A percentile compares a stretch with the other conserved stretches of the same genome.
Conservation (phyloP, 2,113 vertebrate genomes). For the Hippoglossus stenolepis region DNA sequence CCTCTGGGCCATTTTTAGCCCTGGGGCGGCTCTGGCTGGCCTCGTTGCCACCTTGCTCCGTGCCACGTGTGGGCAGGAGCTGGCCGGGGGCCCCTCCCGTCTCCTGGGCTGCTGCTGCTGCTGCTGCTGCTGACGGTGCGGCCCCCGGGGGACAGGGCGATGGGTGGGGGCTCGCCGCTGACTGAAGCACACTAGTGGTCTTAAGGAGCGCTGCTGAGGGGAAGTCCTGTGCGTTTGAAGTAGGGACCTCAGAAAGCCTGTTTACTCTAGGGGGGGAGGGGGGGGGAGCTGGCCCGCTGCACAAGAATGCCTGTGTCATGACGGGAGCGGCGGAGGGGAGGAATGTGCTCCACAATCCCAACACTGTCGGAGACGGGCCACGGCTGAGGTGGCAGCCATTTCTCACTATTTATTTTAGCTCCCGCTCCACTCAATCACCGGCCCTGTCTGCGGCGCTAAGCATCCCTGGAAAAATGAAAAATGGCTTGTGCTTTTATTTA, state of each 20-base stretch:
- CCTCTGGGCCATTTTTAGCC: conserved; percentile 69
- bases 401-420: conserved; percentile 76
- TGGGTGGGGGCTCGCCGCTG: conserved; percentile 29
- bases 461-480: conserved; percentile 58
- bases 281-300: conserved; percentile 31
- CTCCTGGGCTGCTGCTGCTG: conserved; percentile 40
- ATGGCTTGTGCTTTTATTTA: conserved; percentile 57
- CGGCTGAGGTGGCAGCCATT: conserved; percentile 70
- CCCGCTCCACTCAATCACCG: conserved; percentile 68
- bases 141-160: conserved; percentile 52
- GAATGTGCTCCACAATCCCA: conserved; percentile 82
- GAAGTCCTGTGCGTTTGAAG: conserved; percentile 83
- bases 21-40: conserved; percentile 51
- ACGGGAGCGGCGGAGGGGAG: conserved; percentile 65
- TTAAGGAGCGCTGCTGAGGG: conserved; percentile 73
- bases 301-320: conserved; percentile 83
- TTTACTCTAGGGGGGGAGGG: conserved; percentile 72
- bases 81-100: conserved; percentile 30
- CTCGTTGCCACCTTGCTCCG: conserved; percentile 57
- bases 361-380: conserved; percentile 78
- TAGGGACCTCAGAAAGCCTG: conserved; percentile 77
- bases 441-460: conserved; percentile 59
- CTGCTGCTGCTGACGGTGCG: conserved; percentile 24
- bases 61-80: conserved; percentile 60
- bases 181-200: conserved; percentile 74